These are phyloP conservation scores for Hydrocynus forskahlii DNA, from an alignment of 2,797 vertebrate species.

Conservation along the genomic window DNA sequence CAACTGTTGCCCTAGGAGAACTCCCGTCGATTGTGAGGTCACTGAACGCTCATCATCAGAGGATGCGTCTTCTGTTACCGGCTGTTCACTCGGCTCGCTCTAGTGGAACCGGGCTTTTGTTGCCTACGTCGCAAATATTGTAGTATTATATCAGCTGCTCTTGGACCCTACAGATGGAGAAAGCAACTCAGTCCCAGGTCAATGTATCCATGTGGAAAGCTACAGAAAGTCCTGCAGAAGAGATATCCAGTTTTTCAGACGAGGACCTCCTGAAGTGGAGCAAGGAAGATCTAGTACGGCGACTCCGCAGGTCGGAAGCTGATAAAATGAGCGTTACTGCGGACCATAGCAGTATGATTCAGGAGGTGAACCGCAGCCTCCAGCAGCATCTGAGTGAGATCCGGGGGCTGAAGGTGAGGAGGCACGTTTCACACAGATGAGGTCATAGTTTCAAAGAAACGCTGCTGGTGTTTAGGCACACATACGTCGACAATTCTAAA, in stretches of 20 bases:
- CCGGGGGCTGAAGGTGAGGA: slow-evolving; percentile 94
- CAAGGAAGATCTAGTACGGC: slow-evolving; percentile 93
- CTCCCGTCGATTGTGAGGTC: too few species aligned
- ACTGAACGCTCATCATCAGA: too few species aligned
- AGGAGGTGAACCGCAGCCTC: slow-evolving; percentile 96
- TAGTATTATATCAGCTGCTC: too few species aligned
- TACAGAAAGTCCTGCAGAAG: slow-evolving; percentile 84
- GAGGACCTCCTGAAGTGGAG: slow-evolving; percentile 95
- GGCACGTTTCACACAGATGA: slow-evolving; percentile 61
- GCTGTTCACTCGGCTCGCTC: too few species aligned
- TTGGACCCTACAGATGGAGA: too few species aligned
- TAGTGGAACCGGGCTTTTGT: too few species aligned
- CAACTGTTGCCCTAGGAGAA: too few species aligned
- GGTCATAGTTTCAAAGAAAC: slow-evolving; percentile 63
- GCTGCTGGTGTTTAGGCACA: too few species aligned
- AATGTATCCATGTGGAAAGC: slow-evolving; percentile 86
- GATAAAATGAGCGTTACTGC: slow-evolving; percentile 93
- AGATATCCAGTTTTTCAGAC: slow-evolving; percentile 90
- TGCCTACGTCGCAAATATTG: too few species aligned
- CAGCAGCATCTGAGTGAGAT: slow-evolving; percentile 97
- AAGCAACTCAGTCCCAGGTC: slow-evolving; percentile 28
- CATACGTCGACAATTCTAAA: too few species aligned
- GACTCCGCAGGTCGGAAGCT: slow-evolving; percentile 86
- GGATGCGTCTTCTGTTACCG: too few species aligned
- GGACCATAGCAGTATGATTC: slow-evolving; percentile 71